Conservation (phyloP, 2,113 vertebrate species). For the Eleginops maclovinus region DNA sequence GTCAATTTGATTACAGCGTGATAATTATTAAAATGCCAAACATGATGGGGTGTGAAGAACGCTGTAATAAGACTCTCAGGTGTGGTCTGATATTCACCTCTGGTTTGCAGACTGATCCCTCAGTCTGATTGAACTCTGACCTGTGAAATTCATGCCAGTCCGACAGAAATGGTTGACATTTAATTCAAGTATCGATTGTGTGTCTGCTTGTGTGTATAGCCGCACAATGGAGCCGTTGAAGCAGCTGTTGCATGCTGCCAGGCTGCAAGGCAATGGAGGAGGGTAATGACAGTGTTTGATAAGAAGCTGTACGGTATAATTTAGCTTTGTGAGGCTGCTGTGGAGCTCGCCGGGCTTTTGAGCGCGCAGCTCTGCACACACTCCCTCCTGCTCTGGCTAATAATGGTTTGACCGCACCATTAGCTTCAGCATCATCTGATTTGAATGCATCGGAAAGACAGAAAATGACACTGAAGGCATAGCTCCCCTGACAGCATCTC, state of each 20-base stretch:
- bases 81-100: background rate
- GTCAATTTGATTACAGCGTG: conserved; percentile 27
- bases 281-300: background rate
- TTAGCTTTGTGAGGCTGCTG: background rate
- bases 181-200: background rate
- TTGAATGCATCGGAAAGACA: background rate
- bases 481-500: background rate
- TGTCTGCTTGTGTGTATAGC: background rate
- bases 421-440: background rate
- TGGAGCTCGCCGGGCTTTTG: background rate
- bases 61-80: background rate
- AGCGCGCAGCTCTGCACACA: background rate
- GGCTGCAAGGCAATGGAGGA: background rate
- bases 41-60: background rate
- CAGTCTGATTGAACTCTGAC: conserved; percentile 7
- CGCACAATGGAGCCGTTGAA: background rate
- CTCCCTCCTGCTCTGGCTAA: background rate
- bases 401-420: background rate
- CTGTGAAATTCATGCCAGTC: background rate
- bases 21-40: conserved; percentile 44
- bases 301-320: background rate
- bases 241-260: conserved; percentile 1
- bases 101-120: background rate
- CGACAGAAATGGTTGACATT: conserved; percentile 5
- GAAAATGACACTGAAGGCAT: background rate